A percentile compares a stretch with the other conserved stretches of the same genome.
These are phyloP conservation scores for Dryococelus australis DNA, from an alignment of 2,888 invertebrate genomes.

Conservation along the genomic window DNA sequence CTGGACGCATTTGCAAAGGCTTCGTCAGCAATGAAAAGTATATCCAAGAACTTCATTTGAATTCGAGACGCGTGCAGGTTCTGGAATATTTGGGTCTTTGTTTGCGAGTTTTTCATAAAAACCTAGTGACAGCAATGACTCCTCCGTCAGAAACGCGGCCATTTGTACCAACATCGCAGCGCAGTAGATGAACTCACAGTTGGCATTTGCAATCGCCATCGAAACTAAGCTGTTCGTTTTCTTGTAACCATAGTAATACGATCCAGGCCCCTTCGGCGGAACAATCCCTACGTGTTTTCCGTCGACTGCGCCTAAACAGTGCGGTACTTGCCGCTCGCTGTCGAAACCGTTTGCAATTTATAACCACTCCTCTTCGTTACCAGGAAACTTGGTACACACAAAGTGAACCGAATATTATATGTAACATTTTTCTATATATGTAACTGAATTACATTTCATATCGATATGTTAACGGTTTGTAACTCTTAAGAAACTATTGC, in stretches of 20 bases:
- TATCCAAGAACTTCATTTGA: conserved; percentile 42
- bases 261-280: conserved; percentile 40
- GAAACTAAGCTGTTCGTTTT: conserved; percentile 43
- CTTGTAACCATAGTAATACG: conserved; percentile 44
- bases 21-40: conserved; percentile 46
- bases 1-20: conserved; percentile 42
- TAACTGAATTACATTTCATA: too few species aligned
- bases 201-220: conserved; percentile 47
- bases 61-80: not conserved
- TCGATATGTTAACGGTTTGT: too few species aligned
- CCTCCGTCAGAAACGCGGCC: conserved; percentile 50
- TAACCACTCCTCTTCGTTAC: conserved; percentile 5
- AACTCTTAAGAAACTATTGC: too few species aligned
- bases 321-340: conserved; percentile 29
- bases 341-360: conserved; percentile 21
- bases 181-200: conserved; percentile 46
- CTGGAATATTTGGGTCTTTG: conserved; percentile 36
- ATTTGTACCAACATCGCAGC: conserved; percentile 47
- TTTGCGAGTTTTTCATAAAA: conserved; percentile 44
- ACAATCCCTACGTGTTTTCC: conserved; percentile 32
- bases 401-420: not conserved
- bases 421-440: too few species aligned
- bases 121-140: conserved; percentile 42
- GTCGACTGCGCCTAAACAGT: conserved; percentile 32
- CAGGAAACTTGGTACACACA: conserved; percentile 30